Conservation (phyloP, 2,113 vertebrate genomes). For the Bos taurus region DNA sequence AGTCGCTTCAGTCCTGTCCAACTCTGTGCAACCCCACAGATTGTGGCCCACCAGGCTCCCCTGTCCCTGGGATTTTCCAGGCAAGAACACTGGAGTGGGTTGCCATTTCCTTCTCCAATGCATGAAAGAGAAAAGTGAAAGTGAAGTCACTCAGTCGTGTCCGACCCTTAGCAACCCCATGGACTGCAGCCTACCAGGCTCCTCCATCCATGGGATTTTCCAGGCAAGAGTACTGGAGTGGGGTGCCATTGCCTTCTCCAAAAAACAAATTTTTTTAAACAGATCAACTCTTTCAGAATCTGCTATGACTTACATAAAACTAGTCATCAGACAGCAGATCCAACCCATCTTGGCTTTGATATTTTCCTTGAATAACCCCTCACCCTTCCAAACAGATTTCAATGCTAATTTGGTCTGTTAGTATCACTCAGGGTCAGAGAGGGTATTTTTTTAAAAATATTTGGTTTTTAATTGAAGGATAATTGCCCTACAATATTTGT, state of each 20-base stretch:
- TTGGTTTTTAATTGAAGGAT: not conserved
- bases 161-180: too few species aligned
- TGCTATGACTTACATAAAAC: conserved; percentile 17
- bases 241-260: not conserved
- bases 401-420: not conserved
- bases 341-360: not conserved
- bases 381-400: not conserved
- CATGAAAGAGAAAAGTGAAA: too few species aligned
- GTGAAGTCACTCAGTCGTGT: too few species aligned
- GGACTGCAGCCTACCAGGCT: too few species aligned
- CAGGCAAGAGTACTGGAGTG: too few species aligned
- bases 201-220: too few species aligned
- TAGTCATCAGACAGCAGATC: not conserved
- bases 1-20: too few species aligned
- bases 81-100: too few species aligned
- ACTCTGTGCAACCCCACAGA: too few species aligned
- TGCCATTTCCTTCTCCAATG: too few species aligned
- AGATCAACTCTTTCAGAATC: not conserved
- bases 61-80: too few species aligned
- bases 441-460: not conserved
- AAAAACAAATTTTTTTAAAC: not conserved
- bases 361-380: not conserved
- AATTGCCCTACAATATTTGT: not conserved
- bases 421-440: not conserved
- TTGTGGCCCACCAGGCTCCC: too few species aligned